These are phyloP conservation scores for Valencia hispanica DNA, from an alignment of 2,797 vertebrate genomes.

Conservation along the genomic window DNA sequence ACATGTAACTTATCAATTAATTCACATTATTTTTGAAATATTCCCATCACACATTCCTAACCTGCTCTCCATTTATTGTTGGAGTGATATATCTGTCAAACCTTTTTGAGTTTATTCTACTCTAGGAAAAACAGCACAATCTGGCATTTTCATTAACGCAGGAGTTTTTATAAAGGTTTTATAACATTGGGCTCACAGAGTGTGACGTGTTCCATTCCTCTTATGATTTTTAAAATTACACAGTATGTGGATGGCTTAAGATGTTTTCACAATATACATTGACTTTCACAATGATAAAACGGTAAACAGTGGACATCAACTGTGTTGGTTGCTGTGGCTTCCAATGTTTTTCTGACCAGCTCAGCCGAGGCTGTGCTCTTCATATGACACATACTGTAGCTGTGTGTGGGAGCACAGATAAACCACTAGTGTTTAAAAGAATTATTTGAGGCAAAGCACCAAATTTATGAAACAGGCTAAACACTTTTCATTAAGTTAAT, in stretches of 20 bases:
- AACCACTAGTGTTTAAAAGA: neutral
- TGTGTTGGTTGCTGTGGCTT: neutral
- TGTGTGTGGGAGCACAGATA: neutral
- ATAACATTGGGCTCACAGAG: neutral
- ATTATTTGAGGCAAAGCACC: neutral
- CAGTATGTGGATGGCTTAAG: neutral
- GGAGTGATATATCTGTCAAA: neutral
- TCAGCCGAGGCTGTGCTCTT: neutral
- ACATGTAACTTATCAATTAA: too few relatives aligned
- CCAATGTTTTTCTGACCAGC: neutral
- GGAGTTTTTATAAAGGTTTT: neutral
- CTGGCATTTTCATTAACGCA: neutral
- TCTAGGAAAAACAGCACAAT: neutral
- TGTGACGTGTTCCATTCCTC: neutral
- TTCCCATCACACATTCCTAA: too few relatives aligned
- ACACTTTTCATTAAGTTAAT: neutral
- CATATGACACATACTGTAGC: neutral
- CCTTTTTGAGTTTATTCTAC: neutral
- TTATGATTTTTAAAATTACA: neutral
- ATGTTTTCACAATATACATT: neutral
- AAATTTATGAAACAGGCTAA: neutral
- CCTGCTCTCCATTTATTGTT: neutral
- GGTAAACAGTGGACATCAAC: neutral
- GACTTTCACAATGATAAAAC: neutral
- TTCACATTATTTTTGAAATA: too few relatives aligned